Conservation (phyloP, 1,140 invertebrate genomes). For the Aphaenogaster floridana region DNA sequence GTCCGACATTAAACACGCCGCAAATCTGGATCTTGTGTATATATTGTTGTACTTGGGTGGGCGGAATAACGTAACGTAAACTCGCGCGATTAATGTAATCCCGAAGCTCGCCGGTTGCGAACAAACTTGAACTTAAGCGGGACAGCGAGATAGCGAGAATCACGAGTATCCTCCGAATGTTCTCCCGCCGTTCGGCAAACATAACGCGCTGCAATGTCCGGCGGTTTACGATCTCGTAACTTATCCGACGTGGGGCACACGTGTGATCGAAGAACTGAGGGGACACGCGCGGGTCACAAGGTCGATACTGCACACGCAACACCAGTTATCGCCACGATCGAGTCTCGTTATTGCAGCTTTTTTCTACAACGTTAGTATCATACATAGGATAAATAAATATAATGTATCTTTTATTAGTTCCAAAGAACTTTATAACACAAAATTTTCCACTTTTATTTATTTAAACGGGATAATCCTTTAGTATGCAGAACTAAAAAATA, state of each 20-base stretch:
- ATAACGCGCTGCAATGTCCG: constrained; percentile 1
- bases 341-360: constrained; percentile 2
- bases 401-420: neutral
- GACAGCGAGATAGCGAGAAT: neutral
- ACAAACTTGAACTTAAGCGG: constrained; percentile 21
- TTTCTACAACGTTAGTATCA: constrained; percentile 11
- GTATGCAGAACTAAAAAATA: neutral
- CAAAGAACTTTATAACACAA: neutral
- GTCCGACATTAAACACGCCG: constrained; percentile 21
- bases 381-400: neutral
- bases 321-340: constrained; percentile 30
- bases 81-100: constrained; percentile 48
- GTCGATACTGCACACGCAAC: constrained; percentile 31
- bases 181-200: neutral
- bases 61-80: neutral
- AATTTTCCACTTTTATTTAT: constrained; percentile 1
- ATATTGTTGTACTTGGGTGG: neutral
- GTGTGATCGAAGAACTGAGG: neutral
- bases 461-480: neutral
- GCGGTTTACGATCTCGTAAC: constrained; percentile 28
- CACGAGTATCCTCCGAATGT: neutral
- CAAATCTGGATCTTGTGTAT: constrained; percentile 1
- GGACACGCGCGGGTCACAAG: neutral
- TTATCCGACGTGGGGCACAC: neutral
- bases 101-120: neutral